Percentiles rank a stretch among this genome's conserved stretches.
Conservation (phyloP, 2,888 invertebrate genomes). For the Epistrophe eligans region DNA sequence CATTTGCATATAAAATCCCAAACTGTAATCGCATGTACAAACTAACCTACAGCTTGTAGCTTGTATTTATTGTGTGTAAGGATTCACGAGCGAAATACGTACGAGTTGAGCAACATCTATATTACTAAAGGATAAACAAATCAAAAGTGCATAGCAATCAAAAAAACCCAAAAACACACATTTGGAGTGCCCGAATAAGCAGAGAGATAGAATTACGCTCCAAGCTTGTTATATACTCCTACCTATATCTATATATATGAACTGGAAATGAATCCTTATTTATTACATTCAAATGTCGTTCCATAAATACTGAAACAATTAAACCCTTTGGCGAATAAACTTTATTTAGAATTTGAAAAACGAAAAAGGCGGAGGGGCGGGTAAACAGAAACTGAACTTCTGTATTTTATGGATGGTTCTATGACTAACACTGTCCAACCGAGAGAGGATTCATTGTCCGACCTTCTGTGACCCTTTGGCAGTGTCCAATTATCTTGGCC, state of each 20-base stretch:
- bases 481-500: constrained; percentile 58
- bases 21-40: neutral
- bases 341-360: constrained; percentile 33
- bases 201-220: neutral
- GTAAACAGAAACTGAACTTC: neutral
- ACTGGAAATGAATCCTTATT: constrained; percentile 26
- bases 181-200: neutral
- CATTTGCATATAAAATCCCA: constrained; percentile 7
- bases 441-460: neutral
- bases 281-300: constrained; percentile 38
- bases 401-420: neutral
- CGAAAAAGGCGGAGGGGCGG: too few species aligned
- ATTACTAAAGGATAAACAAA: constrained; percentile 28
- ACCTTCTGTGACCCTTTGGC: constrained; percentile 43
- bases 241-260: neutral
- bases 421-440: neutral
- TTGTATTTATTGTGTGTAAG: neutral
- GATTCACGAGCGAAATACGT: neutral
- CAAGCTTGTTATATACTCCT: neutral
- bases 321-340: constrained; percentile 54
- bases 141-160: constrained; percentile 11
- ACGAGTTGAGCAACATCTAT: constrained; percentile 4
- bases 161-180: constrained; percentile 8
- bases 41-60: neutral
- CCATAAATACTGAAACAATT: constrained; percentile 57